Base-by-base conservation (phyloP, 2,888 invertebrate genomes). In the Brachynemurus nebulosus region DNA sequence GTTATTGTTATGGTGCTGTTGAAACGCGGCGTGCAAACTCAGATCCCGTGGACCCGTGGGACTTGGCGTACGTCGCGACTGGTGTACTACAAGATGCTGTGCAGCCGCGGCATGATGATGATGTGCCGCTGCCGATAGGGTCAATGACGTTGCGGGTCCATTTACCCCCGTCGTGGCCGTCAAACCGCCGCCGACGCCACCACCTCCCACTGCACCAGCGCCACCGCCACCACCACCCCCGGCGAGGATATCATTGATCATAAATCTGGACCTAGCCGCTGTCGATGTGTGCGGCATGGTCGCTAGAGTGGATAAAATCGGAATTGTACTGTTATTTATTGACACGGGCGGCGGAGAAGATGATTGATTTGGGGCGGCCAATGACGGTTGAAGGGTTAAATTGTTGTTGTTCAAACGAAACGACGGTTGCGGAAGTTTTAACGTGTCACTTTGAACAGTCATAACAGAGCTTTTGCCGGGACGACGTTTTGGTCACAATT, bases 171-270 rank as follows among this genome's bases (percentile, higher is more conserved):
- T n/a, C n/a, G n/a, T n/a, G n/a, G n/a, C n/a, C n/a, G n/a, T n/a
- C n/a, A n/a, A n/a, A n/a, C n/a, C n/a, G n/a, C n/a, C n/a, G n/a
- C n/a, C n/a, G n/a, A n/a, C n/a, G n/a, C 65, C 68, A n/a, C n/a
- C n/a, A 57, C 65, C 76, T 44, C 74, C 76, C 72, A 53, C 72
- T 63, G 54, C 70, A 69, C 53, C 71, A 69, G 63, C 71, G 68
- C 59, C 74, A 69, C 72, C 61, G 65, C 76, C 57, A 52, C 63
- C 65, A 11, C 64, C 65, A 44, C 70, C 70, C 41, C 74, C 74
- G 42, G 77, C 78, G 53, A 89, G 70, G 57, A 89, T 89, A 64
- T 89, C 89, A 54, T 86, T 88, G 68, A 89, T 89, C 86, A 89
- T 88, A 68, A 89, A 89, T 52, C 86, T 69, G 48, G 86, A 85